Conservation (phyloP, 2,888 invertebrate genomes). For the Furcula furcula region DNA sequence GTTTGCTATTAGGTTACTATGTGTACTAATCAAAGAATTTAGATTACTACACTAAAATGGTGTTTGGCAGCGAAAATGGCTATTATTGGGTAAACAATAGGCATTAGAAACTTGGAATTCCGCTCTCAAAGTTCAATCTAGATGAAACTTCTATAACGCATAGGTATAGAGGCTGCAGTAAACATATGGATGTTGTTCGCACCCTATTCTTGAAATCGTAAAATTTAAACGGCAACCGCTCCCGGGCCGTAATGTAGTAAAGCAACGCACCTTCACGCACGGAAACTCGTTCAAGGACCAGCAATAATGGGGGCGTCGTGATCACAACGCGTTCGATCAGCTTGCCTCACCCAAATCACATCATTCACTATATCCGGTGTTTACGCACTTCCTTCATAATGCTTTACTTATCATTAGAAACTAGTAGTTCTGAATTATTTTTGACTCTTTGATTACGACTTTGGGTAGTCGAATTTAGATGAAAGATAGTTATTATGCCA, state of each 20-base stretch:
- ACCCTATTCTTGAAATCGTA: constrained; percentile 24
- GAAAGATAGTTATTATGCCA: no score
- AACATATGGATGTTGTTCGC: constrained; percentile 20
- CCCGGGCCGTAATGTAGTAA: constrained; percentile 29
- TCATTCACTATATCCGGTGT: constrained; percentile 21
- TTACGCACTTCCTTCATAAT: constrained; percentile 18
- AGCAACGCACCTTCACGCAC: constrained; percentile 36
- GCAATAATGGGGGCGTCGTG: constrained; percentile 42
- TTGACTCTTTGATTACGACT: neutral
- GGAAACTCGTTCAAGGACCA: constrained; percentile 52
- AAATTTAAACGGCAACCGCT: constrained; percentile 20
- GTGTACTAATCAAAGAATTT: neutral
- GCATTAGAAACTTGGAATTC: neutral
- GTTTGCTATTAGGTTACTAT: neutral
- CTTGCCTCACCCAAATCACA: constrained; percentile 30
- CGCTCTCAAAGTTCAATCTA: constrained; percentile 1
- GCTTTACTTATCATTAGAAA: neutral
- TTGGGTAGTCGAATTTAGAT: no score
- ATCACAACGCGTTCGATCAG: constrained; percentile 27
- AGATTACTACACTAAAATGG: no score
- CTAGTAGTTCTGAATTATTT: neutral
- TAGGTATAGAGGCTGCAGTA: constrained; percentile 10
- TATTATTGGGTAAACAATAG: neutral
- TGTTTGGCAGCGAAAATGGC: no score
- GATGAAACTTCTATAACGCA: constrained; percentile 10